Base-by-base conservation (phyloP, 53 echinoderm and acorn worm species). In the Holothuria scabra region DNA sequence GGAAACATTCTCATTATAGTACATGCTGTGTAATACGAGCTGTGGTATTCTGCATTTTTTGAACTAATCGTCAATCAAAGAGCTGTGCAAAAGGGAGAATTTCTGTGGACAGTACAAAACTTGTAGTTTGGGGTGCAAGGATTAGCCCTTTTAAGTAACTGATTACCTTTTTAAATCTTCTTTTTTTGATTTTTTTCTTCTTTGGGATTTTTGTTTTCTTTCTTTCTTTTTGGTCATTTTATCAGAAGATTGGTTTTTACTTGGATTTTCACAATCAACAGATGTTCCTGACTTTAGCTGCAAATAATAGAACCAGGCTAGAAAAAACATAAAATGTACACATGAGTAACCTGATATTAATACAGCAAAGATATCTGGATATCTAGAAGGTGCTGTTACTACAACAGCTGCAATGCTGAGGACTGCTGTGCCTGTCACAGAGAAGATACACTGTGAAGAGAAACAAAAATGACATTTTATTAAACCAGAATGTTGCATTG, bases 301-400 rank as follows among this genome's bases (percentile, higher is more conserved):
- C 46, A 87, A 44, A 60, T 87, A 83, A 35, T 91, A 86, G 48
- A 94, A 99, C 71, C 58, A 60, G 48, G 86, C 24, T 10, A 92
- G 88, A 48, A 99, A 99, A 14, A 92, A 62, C 23, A 95, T 19
- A 69, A 99, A 99, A 61, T 99, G 99, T 24, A 65, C 86, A 52
- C 99, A 99, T 66, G 94, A 91, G 80, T 85, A 93, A 5, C 87
- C 57, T 11, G 99, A 99, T 28, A 95, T 64, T 21, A 97, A 75
- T 26, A 99, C 92, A 2, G 94, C 91, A 78, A 76, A 95, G 28
- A 99, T 85, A 56, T 99, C 99, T 9, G 99, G 99, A 67, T 90
- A 99, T 34, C 86, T 84, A 8, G 66, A 59, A 8, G 99, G 99
- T 60, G 94, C 87, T 66, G 75, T 60, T 35, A 90, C 24, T 8